These are phyloP conservation scores for Ashinkailepas kermadecensis DNA, from an alignment of 2,888 invertebrate genomes.

Conservation along the genomic window DNA sequence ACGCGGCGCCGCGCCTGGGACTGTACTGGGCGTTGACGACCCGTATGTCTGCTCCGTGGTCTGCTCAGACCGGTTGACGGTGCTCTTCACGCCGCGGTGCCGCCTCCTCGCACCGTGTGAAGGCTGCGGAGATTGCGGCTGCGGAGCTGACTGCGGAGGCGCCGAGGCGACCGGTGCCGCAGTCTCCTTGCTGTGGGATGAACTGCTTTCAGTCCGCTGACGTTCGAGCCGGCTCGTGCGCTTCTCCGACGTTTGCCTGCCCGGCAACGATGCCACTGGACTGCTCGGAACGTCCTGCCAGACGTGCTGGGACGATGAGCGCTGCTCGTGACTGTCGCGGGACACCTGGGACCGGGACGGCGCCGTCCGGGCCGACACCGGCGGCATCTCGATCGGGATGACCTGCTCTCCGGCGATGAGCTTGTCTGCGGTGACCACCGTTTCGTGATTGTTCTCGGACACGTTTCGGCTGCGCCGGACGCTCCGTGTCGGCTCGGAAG, in stretches of 20 bases:
- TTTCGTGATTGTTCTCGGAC: not conserved
- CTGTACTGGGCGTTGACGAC: too few relatives aligned
- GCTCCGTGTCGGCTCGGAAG: not conserved
- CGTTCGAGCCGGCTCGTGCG: not conserved
- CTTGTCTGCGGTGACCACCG: not conserved
- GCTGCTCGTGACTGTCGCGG: not conserved
- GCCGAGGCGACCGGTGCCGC: not conserved
- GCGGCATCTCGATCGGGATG: not conserved
- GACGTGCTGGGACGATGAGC: not conserved
- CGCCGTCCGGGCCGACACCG: not conserved
- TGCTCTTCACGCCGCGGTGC: not conserved
- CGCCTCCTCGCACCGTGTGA: not conserved
- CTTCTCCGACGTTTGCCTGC: not conserved
- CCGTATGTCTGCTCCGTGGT: not conserved
- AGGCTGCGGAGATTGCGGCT: not conserved
- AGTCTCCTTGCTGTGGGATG: not conserved
- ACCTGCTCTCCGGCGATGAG: not conserved
- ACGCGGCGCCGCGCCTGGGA: not conserved
- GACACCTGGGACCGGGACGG: not conserved
- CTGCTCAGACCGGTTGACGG: not conserved
- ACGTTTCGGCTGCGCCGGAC: not conserved
- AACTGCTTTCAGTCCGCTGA: not conserved
- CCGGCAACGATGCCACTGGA: not conserved
- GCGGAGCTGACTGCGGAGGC: not conserved
- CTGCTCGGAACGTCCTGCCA: not conserved